Evolutionary conservation across 2,797 vertebrate genomes (phyloP).

Genomic region (Amblyopsis hoosieri): DNA sequence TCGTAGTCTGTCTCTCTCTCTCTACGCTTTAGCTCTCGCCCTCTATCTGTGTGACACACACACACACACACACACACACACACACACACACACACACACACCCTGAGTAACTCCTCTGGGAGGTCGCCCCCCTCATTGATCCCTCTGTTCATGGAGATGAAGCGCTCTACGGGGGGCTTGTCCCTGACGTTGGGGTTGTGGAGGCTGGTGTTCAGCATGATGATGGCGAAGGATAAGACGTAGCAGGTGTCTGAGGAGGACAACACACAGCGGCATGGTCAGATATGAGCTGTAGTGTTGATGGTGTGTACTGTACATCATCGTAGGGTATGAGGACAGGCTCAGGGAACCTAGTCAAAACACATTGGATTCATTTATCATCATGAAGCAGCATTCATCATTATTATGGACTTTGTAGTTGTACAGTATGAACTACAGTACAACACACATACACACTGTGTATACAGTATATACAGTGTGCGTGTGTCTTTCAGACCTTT

Average conservation of each 20-base stretch:
- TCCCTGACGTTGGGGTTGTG: conserved; percentile 94
- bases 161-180: conserved; percentile 90
- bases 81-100: conserved; percentile 60
- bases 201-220: conserved; percentile 97
- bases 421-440: too few relatives aligned
- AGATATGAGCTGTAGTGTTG: too few relatives aligned
- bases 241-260: conserved; percentile 89
- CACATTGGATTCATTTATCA: too few relatives aligned
- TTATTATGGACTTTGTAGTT: too few relatives aligned
- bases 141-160: conserved; percentile 94
- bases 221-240: conserved; percentile 95
- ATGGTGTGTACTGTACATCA: too few relatives aligned
- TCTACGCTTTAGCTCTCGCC: not conserved
- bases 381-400: too few relatives aligned
- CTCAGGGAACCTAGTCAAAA: too few relatives aligned
- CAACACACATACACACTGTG: not conserved
- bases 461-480: too few relatives aligned
- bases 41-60: too few relatives aligned
- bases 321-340: too few relatives aligned
- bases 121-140: conserved; percentile 95
- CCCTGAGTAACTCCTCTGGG: conserved; percentile 92
- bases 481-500: not conserved
- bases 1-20: too few relatives aligned
- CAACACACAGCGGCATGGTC: conserved; percentile 17
- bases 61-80: not conserved